phyloP scores from a whole-genome alignment of 2,797 vertebrate genomes.

The Sebastes taczanowskii region DNA sequence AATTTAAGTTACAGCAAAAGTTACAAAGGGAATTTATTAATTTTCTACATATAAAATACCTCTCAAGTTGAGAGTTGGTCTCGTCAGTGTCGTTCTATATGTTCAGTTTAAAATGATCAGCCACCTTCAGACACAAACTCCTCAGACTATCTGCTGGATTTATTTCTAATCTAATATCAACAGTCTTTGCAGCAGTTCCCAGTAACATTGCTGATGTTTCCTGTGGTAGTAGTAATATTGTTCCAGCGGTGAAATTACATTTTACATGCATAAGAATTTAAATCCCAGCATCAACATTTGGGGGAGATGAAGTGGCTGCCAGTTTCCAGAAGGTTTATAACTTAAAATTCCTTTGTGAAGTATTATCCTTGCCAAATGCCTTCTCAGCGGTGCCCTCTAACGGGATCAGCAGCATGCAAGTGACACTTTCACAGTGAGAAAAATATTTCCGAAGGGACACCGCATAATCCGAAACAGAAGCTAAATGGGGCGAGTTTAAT shows the following conservation, averaged over 20 bases:
- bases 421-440: conserved; percentile 41
- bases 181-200: conserved; percentile 14
- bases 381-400: conserved; percentile 40
- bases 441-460: conserved; percentile 45
- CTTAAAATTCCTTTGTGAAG: conserved; percentile 46
- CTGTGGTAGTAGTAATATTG: not conserved
- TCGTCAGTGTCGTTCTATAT: too few species aligned
- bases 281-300: conserved; percentile 37
- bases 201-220: not conserved
- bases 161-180: not conserved
- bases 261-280: conserved; percentile 39
- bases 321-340: conserved; percentile 45
- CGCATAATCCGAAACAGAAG: conserved; percentile 28
- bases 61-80: too few species aligned
- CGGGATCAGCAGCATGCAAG: conserved; percentile 51
- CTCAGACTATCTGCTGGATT: not conserved
- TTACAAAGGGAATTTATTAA: too few species aligned
- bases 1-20: too few species aligned
- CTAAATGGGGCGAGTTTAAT: conserved; percentile 41
- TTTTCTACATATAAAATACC: too few species aligned
- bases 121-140: not conserved
- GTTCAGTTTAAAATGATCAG: not conserved
- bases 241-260: conserved; percentile 32
- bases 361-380: conserved; percentile 26
- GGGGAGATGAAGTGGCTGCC: conserved; percentile 33